Conservation (phyloP, 2,888 invertebrate species). For the Metellina segmentata region DNA sequence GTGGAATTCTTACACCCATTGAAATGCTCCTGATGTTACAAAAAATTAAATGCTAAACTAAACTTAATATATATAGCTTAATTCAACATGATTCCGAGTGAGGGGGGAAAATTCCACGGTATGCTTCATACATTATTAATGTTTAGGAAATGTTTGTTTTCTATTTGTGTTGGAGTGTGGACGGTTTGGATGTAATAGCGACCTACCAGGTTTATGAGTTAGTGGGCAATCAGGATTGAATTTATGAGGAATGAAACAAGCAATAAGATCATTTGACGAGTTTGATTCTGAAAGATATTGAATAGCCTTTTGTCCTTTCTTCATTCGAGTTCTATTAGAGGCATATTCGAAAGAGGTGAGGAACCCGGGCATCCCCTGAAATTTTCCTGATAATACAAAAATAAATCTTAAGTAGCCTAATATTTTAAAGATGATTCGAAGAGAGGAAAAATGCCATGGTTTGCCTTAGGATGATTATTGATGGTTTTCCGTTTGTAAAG, state of each 20-base stretch:
- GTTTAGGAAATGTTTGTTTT: neutral
- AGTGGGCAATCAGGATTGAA: neutral
- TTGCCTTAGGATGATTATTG: neutral
- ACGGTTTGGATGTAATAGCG: neutral
- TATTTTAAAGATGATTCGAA: neutral
- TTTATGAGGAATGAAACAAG: conserved; percentile 19
- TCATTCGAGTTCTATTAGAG: too few relatives aligned
- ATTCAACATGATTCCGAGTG: conserved; percentile 6
- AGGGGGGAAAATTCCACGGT: neutral
- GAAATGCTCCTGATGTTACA: too few relatives aligned
- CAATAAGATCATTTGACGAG: neutral
- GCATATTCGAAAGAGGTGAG: too few relatives aligned
- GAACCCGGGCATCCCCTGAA: too few relatives aligned
- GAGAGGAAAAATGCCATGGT: too few relatives aligned
- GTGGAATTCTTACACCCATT: too few relatives aligned
- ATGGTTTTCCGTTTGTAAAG: neutral
- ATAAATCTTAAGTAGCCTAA: too few relatives aligned
- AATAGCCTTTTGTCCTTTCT: too few relatives aligned
- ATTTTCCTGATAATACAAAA: too few relatives aligned
- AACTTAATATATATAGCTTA: too few relatives aligned
- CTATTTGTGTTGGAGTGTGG: conserved; percentile 11
- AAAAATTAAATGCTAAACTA: too few relatives aligned
- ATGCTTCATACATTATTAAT: neutral
- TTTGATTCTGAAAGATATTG: too few relatives aligned
- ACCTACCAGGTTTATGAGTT: neutral